These are phyloP conservation scores for Uropetala carovei DNA, from an alignment of 2,888 invertebrate genomes.

Conservation along the genomic window DNA sequence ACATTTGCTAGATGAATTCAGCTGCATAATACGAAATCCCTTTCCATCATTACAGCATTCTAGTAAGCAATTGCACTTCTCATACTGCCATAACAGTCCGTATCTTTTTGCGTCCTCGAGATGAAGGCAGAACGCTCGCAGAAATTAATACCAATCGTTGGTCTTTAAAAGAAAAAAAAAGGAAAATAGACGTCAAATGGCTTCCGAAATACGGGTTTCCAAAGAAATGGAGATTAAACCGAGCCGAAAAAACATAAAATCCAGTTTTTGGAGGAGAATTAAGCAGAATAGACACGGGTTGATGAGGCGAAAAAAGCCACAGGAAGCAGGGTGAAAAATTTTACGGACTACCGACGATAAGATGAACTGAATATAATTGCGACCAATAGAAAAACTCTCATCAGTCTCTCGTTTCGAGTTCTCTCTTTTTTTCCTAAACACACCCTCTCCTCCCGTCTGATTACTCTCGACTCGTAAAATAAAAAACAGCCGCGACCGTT, in stretches of 20 bases:
- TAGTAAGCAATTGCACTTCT: too few species aligned
- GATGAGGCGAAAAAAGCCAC: constrained; percentile 55
- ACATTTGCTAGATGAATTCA: too few species aligned
- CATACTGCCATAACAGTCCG: too few species aligned
- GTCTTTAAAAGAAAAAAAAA: not conserved
- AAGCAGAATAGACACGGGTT: constrained; percentile 28
- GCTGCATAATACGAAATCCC: too few species aligned
- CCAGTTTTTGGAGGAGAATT: constrained; percentile 28
- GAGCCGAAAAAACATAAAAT: not conserved
- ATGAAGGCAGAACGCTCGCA: not conserved
- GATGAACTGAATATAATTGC: constrained; percentile 60
- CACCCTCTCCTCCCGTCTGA: not conserved
- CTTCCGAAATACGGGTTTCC: not conserved
- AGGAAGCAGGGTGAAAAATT: constrained; percentile 47
- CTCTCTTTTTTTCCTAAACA: constrained; percentile 29
- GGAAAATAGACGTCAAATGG: not conserved
- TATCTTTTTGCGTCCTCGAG: too few species aligned
- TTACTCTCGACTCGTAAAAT: constrained; percentile 7
- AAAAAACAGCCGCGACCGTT: constrained; percentile 1
- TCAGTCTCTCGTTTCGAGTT: constrained; percentile 34
- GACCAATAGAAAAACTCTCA: constrained; percentile 47
- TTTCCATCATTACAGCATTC: too few species aligned
- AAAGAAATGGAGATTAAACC: not conserved
- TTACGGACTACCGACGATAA: constrained; percentile 44
- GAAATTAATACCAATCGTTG: not conserved